These are phyloP conservation scores for Phortica variegata DNA, from an alignment of 1,140 invertebrate genomes.

Conservation along the genomic window DNA sequence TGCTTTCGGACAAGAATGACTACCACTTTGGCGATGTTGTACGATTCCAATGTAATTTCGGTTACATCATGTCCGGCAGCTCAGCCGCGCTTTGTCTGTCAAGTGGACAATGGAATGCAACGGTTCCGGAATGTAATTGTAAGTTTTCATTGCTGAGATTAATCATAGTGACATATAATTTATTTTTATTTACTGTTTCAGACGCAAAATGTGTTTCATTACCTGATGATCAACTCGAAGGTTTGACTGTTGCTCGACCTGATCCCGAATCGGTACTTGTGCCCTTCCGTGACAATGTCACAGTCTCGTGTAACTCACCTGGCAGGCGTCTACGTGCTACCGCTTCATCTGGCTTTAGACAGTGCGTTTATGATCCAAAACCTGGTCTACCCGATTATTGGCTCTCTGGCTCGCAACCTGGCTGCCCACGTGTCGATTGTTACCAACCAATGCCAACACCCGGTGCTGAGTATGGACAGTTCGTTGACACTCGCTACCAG, in stretches of 20 bases:
- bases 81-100: conserved; percentile 83
- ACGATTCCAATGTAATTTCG: conserved; percentile 92
- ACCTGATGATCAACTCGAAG: conserved; percentile 85
- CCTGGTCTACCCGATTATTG: conserved; percentile 87
- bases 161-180: too few species aligned
- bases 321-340: conserved; percentile 79
- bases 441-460: conserved; percentile 82
- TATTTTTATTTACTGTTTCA: conserved; percentile 50
- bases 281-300: conserved; percentile 87
- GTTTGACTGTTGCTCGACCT: conserved; percentile 71
- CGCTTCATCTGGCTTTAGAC: conserved; percentile 78
- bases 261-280: conserved; percentile 80
- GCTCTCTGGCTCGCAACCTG: conserved; percentile 82
- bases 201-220: conserved; percentile 87
- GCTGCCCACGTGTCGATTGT: conserved; percentile 85
- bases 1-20: conserved; percentile 77
- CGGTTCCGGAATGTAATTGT: conserved; percentile 89
- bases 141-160: conserved; percentile 58
- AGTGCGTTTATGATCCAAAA: conserved; percentile 95
- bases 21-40: conserved; percentile 91
- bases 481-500: conserved; percentile 83
- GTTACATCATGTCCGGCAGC: conserved; percentile 86
- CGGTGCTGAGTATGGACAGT: conserved; percentile 90
- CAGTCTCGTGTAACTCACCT: conserved; percentile 74
- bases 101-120: conserved; percentile 90